Conservation (phyloP, 2,113 vertebrate species). For the Haplochromis burtoni region DNA sequence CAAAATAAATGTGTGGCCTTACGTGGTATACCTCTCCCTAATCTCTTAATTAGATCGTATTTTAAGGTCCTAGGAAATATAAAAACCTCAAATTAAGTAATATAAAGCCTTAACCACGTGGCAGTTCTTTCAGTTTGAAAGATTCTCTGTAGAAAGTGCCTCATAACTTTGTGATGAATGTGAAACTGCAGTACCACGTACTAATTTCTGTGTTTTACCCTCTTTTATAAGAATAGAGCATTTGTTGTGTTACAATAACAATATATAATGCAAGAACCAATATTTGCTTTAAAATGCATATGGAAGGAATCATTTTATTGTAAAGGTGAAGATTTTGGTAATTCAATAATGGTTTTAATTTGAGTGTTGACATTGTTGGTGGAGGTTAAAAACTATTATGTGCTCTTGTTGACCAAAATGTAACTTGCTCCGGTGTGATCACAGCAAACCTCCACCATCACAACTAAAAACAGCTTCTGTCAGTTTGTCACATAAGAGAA, state of each 20-base stretch:
- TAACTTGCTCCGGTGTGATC: not conserved
- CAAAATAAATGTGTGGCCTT: not conserved
- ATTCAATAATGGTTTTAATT: not conserved
- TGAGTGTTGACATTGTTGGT: not conserved
- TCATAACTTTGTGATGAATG: not conserved
- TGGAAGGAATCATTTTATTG: not conserved
- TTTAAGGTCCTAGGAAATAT: not conserved
- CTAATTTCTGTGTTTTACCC: not conserved
- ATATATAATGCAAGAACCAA: not conserved
- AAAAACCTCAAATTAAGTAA: not conserved
- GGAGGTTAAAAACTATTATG: not conserved
- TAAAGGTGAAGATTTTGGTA: not conserved
- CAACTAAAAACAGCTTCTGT: not conserved
- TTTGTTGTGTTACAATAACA: not conserved
- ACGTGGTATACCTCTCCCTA: not conserved
- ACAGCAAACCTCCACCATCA: not conserved
- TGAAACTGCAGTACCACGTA: slow-evolving; percentile 14
- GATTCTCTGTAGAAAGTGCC: not conserved
- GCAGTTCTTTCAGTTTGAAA: not conserved
- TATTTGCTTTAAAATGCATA: not conserved
- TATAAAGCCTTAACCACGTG: not conserved
- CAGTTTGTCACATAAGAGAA: not conserved
- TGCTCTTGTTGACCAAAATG: not conserved
- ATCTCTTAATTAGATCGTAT: not conserved
- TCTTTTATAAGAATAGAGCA: not conserved